A percentile compares a stretch with the other conserved stretches of the same genome.
These are phyloP conservation scores for Lacanobia oleracea DNA, from an alignment of 2,888 invertebrate species.

Conservation along the genomic window DNA sequence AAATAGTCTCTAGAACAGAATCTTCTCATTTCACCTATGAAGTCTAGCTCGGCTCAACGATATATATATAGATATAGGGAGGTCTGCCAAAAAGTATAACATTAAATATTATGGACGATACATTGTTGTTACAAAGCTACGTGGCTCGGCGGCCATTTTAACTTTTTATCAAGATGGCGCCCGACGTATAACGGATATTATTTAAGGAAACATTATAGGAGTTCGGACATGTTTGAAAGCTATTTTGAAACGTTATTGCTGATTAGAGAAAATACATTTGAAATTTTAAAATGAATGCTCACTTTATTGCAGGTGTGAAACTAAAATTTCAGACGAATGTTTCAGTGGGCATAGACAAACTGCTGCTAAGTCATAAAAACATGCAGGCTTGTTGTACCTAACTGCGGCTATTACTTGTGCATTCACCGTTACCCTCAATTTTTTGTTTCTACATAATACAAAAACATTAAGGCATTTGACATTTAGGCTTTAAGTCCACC, in stretches of 20 bases:
- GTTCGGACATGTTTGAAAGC: conserved; percentile 30
- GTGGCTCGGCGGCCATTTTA: conserved; percentile 44
- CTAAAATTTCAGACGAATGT: background rate
- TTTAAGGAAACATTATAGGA: conserved; percentile 53
- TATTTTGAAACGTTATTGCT: conserved; percentile 27
- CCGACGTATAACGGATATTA: conserved; percentile 39
- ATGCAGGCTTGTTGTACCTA: conserved; percentile 21
- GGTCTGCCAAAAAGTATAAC: conserved; percentile 61
- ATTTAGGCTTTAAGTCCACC: too few relatives aligned
- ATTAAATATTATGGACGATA: conserved; percentile 65
- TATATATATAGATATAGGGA: conserved; percentile 47
- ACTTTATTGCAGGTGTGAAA: background rate
- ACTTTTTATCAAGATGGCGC: conserved; percentile 56
- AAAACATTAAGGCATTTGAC: too few relatives aligned
- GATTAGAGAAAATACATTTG: background rate
- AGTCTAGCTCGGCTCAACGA: conserved; percentile 27
- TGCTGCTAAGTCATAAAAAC: conserved; percentile 10
- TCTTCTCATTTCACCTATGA: conserved; percentile 12
- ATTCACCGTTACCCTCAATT: background rate
- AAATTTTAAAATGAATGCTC: background rate
- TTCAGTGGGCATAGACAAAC: background rate
- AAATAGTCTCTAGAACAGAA: conserved; percentile 22
- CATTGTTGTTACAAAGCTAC: conserved; percentile 58
- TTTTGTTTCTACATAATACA: too few relatives aligned
- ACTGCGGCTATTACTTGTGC: conserved; percentile 10